Evolutionary conservation across 1,140 invertebrate genomes (phyloP).

Genomic region (Aphaenogaster ashmeadi): DNA sequence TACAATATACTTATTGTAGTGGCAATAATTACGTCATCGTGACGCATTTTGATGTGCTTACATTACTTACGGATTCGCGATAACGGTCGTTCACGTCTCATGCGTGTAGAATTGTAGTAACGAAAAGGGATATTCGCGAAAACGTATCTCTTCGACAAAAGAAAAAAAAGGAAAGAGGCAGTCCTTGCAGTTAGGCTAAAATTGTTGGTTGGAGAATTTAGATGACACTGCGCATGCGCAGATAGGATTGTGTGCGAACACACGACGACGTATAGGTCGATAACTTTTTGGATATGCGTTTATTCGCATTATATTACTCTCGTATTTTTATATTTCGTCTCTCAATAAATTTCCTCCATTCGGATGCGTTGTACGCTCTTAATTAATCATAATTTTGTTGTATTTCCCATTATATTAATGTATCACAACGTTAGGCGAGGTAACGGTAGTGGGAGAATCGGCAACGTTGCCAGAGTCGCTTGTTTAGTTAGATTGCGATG

Average conservation of each 20-base stretch:
- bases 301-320: background rate
- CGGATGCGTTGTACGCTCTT: background rate
- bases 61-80: background rate
- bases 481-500: constrained; percentile 69
- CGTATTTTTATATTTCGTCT: background rate
- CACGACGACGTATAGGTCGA: constrained; percentile 51
- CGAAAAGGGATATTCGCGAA: background rate
- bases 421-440: background rate
- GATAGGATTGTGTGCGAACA: background rate
- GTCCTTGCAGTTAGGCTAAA: constrained; percentile 31
- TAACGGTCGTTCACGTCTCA: background rate
- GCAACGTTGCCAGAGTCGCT: constrained; percentile 70
- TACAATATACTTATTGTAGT: background rate
- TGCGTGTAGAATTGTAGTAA: background rate
- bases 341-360: background rate
- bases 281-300: constrained; percentile 54
- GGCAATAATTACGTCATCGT: background rate
- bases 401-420: background rate
- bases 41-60: background rate
- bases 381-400: constrained; percentile 16
- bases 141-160: background rate
- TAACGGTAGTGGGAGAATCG: constrained; percentile 62
- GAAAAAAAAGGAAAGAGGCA: background rate
- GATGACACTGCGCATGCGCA: constrained; percentile 25
- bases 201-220: constrained; percentile 31